Evolutionary conservation across 2,797 vertebrate species (phyloP).

Genomic region (Tarsius wallacei): DNA sequence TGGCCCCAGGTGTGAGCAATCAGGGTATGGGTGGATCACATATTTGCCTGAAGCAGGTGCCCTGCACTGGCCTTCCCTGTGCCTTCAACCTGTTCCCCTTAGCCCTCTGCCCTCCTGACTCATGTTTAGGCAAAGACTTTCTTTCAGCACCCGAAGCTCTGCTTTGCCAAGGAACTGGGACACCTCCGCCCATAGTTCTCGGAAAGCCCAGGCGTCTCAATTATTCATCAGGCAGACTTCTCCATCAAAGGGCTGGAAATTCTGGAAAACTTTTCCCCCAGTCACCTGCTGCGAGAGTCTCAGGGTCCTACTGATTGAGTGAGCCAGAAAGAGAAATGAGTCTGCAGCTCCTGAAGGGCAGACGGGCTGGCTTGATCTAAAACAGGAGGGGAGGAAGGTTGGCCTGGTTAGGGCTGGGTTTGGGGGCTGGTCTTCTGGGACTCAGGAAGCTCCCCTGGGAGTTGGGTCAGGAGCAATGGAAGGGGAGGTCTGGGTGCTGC

Average conservation of each 20-base stretch:
- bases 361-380: neutral
- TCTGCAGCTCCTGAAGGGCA: neutral
- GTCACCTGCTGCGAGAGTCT: neutral
- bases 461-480: neutral
- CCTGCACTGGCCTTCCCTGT: rapidly evolving
- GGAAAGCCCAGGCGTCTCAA: neutral
- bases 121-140: neutral
- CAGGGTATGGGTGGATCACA: rapidly evolving
- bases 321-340: neutral
- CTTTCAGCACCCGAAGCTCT: neutral
- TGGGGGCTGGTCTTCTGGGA: neutral
- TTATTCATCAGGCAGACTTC: slow-evolving; percentile 56
- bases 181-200: neutral
- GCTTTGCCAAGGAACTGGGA: neutral
- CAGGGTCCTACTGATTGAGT: slow-evolving; percentile 24
- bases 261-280: slow-evolving; percentile 38
- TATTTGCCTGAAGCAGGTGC: neutral
- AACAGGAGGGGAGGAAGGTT: neutral
- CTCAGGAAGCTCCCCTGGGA: neutral
- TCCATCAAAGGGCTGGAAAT: slow-evolving; percentile 57
- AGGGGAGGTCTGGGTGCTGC: neutral
- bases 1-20: neutral
- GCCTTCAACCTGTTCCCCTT: neutral
- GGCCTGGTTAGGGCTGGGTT: slow-evolving; percentile 21
- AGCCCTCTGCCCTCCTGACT: neutral